These are phyloP conservation scores for Cybosia mesomella DNA, from an alignment of 2,888 invertebrate species.

Conservation along the genomic window DNA sequence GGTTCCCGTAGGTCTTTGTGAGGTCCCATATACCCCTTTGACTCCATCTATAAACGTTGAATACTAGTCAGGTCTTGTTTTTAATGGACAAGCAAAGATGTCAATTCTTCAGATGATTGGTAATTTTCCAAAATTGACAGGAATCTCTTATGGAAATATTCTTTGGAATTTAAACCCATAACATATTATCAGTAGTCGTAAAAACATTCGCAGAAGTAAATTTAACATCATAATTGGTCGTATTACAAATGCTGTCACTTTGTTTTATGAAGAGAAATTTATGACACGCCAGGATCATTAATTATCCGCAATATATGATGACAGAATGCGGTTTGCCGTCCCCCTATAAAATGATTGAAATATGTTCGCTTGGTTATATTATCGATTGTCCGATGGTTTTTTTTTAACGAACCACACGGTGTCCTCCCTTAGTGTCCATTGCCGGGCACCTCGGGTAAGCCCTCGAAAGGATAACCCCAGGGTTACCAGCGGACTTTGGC, in stretches of 20 bases:
- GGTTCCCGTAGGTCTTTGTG: too few species aligned
- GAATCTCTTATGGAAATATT: background rate
- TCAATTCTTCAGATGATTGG: too few species aligned
- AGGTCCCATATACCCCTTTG: too few species aligned
- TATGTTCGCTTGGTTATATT: background rate
- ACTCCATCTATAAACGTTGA: too few species aligned
- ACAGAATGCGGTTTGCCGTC: background rate
- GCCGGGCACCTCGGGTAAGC: too few species aligned
- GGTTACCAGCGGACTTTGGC: too few species aligned
- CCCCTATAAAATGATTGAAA: background rate
- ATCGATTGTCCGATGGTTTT: background rate
- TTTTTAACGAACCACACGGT: too few species aligned
- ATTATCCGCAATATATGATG: background rate
- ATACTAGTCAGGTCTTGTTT: too few species aligned
- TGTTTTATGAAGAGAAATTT: conserved; percentile 1
- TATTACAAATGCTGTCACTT: background rate
- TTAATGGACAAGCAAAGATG: too few species aligned
- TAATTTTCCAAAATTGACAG: too few species aligned
- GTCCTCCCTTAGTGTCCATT: too few species aligned
- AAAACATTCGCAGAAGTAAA: background rate
- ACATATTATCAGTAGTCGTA: conserved; percentile 5
- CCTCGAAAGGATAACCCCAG: too few species aligned
- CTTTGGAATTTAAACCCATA: background rate
- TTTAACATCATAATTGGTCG: conserved; percentile 1
- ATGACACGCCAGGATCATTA: background rate